These are phyloP conservation scores for Melangyna quadrimaculata DNA, from an alignment of 2,888 invertebrate species.

Conservation along the genomic window DNA sequence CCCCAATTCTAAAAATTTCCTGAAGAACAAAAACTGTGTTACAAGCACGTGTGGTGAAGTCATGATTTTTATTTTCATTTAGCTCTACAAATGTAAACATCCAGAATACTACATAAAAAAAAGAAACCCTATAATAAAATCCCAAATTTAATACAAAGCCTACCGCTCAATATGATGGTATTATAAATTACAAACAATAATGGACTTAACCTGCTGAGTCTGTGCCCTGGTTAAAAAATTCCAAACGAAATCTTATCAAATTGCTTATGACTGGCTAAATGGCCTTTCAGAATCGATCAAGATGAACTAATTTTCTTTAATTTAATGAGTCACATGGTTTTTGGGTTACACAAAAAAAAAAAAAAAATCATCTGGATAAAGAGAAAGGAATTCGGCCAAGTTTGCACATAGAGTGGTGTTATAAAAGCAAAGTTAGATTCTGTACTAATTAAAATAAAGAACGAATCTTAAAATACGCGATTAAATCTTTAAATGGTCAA, in stretches of 20 bases:
- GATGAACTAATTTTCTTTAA: slow-evolving; percentile 37
- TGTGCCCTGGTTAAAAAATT: neutral
- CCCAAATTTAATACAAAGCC: neutral
- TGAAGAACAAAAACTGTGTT: neutral
- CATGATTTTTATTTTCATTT: neutral
- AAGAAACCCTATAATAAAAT: neutral
- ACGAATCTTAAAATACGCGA: neutral
- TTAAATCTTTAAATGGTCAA: neutral
- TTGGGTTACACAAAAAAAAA: slow-evolving; percentile 2
- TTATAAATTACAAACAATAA: neutral
- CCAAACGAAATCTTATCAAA: slow-evolving; percentile 13
- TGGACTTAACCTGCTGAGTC: neutral
- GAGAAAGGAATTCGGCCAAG: slow-evolving; percentile 1
- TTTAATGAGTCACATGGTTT: slow-evolving; percentile 31
- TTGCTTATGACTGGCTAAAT: neutral
- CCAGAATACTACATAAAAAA: neutral
- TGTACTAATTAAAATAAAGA: slow-evolving; percentile 1
- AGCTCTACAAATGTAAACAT: neutral
- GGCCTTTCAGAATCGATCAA: slow-evolving; percentile 42
- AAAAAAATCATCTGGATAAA: neutral
- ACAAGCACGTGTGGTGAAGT: neutral
- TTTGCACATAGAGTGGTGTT: neutral
- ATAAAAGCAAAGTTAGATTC: slow-evolving; percentile 1
- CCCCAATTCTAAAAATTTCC: neutral
- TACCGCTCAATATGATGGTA: neutral